These are phyloP conservation scores for Cantharis rufa DNA, from an alignment of 2,888 invertebrate species.

Conservation along the genomic window DNA sequence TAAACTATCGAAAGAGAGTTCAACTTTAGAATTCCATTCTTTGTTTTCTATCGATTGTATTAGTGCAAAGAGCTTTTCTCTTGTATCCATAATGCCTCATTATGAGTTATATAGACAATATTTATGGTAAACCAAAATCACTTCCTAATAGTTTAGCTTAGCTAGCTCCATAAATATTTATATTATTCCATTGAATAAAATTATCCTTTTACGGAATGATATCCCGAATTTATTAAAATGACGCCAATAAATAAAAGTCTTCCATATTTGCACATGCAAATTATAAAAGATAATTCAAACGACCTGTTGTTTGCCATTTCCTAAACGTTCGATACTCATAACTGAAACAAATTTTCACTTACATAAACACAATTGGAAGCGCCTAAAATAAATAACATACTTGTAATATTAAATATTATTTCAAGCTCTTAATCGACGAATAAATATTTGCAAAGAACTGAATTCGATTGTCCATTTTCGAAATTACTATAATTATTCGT, in stretches of 20 bases:
- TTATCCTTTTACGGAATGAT: background rate
- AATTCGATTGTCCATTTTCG: background rate
- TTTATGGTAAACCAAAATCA: background rate
- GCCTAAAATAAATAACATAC: background rate
- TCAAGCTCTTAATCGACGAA: background rate
- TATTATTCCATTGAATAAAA: background rate
- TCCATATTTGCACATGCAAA: background rate
- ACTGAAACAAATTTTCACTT: background rate
- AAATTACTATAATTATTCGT: background rate
- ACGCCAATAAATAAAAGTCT: background rate
- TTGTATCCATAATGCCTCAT: constrained; percentile 16
- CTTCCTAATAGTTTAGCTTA: constrained; percentile 4
- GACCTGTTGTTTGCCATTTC: background rate
- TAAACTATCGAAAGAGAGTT: constrained; percentile 32
- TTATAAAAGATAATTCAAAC: background rate
- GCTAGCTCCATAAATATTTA: constrained; percentile 1
- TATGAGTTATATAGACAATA: constrained; percentile 7
- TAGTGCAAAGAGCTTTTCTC: constrained; percentile 20
- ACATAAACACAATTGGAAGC: background rate
- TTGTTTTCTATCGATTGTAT: constrained; percentile 35
- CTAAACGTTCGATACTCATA: background rate
- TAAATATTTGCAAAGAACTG: background rate
- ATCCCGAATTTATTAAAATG: background rate
- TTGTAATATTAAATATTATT: background rate
- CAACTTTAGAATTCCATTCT: constrained; percentile 28